Evolutionary conservation across 2,888 invertebrate genomes (phyloP).

Genomic region (Nephrotoma flavescens): DNA sequence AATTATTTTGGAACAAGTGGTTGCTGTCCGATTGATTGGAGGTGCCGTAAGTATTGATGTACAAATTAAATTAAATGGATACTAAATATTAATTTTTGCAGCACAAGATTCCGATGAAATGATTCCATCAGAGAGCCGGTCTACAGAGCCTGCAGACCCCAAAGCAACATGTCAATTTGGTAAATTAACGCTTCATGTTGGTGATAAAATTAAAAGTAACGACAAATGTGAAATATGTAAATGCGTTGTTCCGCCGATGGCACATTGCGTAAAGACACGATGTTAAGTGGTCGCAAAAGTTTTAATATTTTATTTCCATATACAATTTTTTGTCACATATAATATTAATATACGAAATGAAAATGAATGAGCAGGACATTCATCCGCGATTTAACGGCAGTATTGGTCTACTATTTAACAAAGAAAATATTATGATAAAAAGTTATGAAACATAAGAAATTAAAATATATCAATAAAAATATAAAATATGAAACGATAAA

Average conservation of each 20-base stretch:
- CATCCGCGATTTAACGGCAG: too few species aligned
- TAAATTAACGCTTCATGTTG: slow-evolving; percentile 31
- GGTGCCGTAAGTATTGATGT: slow-evolving; percentile 11
- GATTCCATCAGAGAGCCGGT: background rate
- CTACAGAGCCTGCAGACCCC: slow-evolving; percentile 3
- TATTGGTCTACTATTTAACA: too few species aligned
- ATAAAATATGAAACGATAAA: too few species aligned
- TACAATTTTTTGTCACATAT: too few species aligned
- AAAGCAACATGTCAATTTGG: slow-evolving; percentile 30
- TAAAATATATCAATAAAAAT: too few species aligned
- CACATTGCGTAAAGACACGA: slow-evolving; percentile 24
- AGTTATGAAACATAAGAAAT: too few species aligned
- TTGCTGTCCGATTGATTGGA: slow-evolving; percentile 16
- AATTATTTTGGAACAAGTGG: slow-evolving; percentile 10
- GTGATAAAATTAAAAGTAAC: slow-evolving; percentile 31
- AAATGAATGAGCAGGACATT: too few species aligned
- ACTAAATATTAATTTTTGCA: background rate
- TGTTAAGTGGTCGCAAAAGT: background rate
- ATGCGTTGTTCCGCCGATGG: slow-evolving; percentile 35
- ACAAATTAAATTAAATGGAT: background rate
- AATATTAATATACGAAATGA: too few species aligned
- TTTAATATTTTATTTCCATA: too few species aligned
- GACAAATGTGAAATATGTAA: slow-evolving; percentile 32
- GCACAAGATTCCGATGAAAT: background rate
- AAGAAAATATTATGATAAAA: too few species aligned